Percentiles rank a stretch among this genome's conserved stretches.
phyloP scores from a whole-genome alignment of 1,140 invertebrate species.

The Saccostrea glomerata region DNA sequence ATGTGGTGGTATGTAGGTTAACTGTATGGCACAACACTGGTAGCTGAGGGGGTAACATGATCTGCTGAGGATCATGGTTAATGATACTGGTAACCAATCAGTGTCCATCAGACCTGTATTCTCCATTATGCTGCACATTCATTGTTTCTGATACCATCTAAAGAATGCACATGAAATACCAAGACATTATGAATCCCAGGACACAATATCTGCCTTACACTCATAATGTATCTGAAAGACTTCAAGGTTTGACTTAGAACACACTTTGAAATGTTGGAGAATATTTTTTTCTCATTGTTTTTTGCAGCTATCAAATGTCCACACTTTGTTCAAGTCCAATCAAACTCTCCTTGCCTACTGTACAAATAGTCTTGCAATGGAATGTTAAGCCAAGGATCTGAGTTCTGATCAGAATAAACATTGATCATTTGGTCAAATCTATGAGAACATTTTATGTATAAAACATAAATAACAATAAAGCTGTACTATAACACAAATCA shows the following conservation, averaged over 20 bases:
- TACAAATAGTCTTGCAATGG: neutral
- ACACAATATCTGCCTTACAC: slow-evolving; percentile 16
- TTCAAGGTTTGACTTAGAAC: slow-evolving; percentile 33
- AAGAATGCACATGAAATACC: neutral
- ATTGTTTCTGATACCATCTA: neutral
- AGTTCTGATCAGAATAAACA: slow-evolving; percentile 23
- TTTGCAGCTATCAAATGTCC: slow-evolving; percentile 37
- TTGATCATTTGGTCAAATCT: neutral
- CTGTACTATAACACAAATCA: neutral
- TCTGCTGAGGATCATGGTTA: slow-evolving; percentile 7
- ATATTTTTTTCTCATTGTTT: neutral
- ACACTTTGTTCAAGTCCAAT: neutral
- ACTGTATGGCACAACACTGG: slow-evolving; percentile 29
- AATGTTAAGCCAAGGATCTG: slow-evolving; percentile 14
- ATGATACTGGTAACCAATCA: neutral
- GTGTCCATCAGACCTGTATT: neutral
- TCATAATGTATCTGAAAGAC: slow-evolving; percentile 31
- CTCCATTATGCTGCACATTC: neutral
- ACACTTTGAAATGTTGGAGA: slow-evolving; percentile 30
- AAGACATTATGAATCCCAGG: neutral
- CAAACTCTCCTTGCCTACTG: slow-evolving; percentile 14
- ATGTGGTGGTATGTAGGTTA: neutral
- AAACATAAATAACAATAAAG: slow-evolving; percentile 23
- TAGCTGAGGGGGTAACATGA: neutral
- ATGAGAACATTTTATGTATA: neutral